Evolutionary conservation across 2,888 invertebrate genomes (phyloP), one percentile per base, ranked within the genome.

Genomic region (Bugulina stolonifera): DNA sequence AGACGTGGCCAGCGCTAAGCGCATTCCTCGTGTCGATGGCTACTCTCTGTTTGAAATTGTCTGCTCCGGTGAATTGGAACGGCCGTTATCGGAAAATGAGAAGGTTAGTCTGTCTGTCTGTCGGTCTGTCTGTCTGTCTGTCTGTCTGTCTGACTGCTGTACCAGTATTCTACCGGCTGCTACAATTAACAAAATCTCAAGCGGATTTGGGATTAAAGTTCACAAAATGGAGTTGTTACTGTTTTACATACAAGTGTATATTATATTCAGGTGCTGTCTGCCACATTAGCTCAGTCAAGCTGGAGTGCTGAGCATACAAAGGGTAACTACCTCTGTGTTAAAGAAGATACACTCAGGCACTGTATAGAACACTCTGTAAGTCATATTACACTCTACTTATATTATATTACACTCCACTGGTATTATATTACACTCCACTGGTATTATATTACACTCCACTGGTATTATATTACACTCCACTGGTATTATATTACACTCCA

Each of bases 221-320:
- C n/a, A n/a, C n/a, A n/a, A n/a, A n/a, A n/a, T n/a, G n/a, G n/a
- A n/a, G n/a, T n/a, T n/a, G n/a, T n/a, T n/a, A n/a, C n/a, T n/a
- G n/a, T n/a, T n/a, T n/a, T n/a, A n/a, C n/a, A n/a, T n/a, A n/a
- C n/a, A n/a, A n/a, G n/a, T n/a, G n/a, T 43, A 5, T 43, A 18
- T 43, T 43, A 18, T 18, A 43, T 43, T 10, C 18, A 43, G 43
- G 43, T 43, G 5, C 18, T 43, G 43, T 43, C 43, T 10, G 18
- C 43, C 18, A 43, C 43, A 18, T 18, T 43, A 43, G 43, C 43
- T 43, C 43, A 43, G 18, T 10, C 43, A 43, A 43, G 91, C 79
- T 94, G 94, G 94, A 90, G 92, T 71, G 90, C 91, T 73, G 89
- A 89, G n/a, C 93, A 93, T 83, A 87, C 93, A 52, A 91, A 91